Evolutionary conservation across 2,888 invertebrate species (phyloP).

Genomic region (Sclerodermus sp.): DNA sequence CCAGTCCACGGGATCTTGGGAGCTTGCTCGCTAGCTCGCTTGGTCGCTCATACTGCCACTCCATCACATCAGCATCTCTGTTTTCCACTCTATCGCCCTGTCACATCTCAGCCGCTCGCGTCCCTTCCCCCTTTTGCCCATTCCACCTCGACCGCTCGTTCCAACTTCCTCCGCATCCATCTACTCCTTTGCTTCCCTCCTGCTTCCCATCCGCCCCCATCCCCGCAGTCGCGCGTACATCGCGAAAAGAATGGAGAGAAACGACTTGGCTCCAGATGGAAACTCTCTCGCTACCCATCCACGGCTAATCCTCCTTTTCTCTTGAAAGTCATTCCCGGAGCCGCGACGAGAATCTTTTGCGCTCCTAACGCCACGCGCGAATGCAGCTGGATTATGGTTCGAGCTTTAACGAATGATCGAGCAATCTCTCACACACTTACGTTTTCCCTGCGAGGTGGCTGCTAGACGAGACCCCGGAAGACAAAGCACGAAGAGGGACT

Average conservation of each 20-base stretch:
- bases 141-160: constrained; percentile 1
- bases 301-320: constrained; percentile 37
- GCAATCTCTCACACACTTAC: constrained; percentile 2
- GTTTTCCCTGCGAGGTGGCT: not conserved
- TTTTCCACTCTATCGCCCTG: constrained; percentile 40
- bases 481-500: not conserved
- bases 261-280: constrained; percentile 25
- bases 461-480: not conserved
- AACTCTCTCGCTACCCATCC: constrained; percentile 28
- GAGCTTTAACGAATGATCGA: constrained; percentile 21
- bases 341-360: constrained; percentile 17
- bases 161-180: not conserved
- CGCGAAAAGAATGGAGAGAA: constrained; percentile 25
- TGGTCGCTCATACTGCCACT: constrained; percentile 41
- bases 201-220: constrained; percentile 13
- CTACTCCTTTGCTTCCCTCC: not conserved
- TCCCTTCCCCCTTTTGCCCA: constrained; percentile 3
- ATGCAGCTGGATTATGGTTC: constrained; percentile 21
- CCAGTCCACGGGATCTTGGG: constrained; percentile 5
- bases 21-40: constrained; percentile 30
- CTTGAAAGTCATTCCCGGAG: constrained; percentile 24
- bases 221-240: constrained; percentile 18
- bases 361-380: constrained; percentile 11
- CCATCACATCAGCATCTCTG: constrained; percentile 50
- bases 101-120: constrained; percentile 31